Base-by-base conservation (phyloP, 2,888 invertebrate genomes). In the Catocala sponsa region DNA sequence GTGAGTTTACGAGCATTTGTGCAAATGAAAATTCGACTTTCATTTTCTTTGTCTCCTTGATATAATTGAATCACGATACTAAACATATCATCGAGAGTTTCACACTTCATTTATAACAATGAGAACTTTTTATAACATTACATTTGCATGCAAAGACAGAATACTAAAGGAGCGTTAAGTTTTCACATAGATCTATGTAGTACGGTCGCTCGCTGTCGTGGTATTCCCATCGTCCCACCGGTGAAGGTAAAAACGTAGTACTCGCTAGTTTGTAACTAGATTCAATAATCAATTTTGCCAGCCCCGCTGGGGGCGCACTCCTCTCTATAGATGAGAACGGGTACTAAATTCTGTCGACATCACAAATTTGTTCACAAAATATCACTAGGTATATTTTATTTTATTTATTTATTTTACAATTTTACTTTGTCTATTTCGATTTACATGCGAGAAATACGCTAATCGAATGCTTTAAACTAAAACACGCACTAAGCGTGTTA, bases 201-300 rank as follows among this genome's bases (percentile, higher is more conserved):
- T 11, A 9, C 15, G 35, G 5, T 44, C 13, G 50, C 15, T 35
- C 13, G 15, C 7, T 33, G 49, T 0, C 38, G 9, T 46, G 46
- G 59, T 43, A 46, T 49, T 67, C 69, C 49, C 72, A 54, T n/a
- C 25, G 6, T 80, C 83, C 82, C 81, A 68, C 65, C 69, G 73
- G 48, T 48, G 74, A 82, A 46, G 82, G 84, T 84, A 83, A 87
- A 90, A 88, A 79, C 81, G 84, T 80, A 79, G 84, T 80, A 71
- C 79, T 79, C 81, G 83, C 87, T 91, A 92, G 91, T 94, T 92
- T 81, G 81, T 92, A 92, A 93, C 91, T 91, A 89, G 89, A 92
- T 92, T 90, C 92, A 85, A 93, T 92, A 91, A 93, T 91, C 92
- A 92, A 93, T 92, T 93, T 91, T 87, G 84, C 77, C 68, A 83